These are phyloP conservation scores for Neolamprologus devosi DNA, from an alignment of 2,113 vertebrate genomes.

Conservation along the genomic window DNA sequence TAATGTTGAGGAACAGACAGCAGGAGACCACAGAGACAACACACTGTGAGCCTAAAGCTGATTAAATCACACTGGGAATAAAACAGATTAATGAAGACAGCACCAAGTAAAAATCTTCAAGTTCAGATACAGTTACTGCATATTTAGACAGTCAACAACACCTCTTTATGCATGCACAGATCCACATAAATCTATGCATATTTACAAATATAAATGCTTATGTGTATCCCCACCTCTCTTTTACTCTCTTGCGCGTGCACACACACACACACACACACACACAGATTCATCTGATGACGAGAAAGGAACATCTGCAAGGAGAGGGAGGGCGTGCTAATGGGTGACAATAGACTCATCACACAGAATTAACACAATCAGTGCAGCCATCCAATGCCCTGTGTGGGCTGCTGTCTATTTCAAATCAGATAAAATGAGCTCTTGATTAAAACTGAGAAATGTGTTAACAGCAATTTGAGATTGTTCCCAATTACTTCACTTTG, in stretches of 20 bases:
- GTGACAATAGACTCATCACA: conserved; percentile 25
- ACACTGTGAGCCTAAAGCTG: background rate
- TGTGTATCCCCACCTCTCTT: background rate
- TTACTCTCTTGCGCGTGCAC: background rate
- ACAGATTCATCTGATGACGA: background rate
- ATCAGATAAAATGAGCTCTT: background rate
- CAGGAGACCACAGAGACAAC: conserved; percentile 1
- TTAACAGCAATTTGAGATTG: background rate
- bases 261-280: background rate
- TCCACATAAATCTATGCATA: background rate
- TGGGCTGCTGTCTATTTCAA: conserved; percentile 2
- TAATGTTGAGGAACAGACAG: conserved; percentile 6
- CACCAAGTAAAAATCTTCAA: background rate
- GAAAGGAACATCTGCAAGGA: background rate
- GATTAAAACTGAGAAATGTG: conserved; percentile 17
- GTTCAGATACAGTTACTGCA: background rate
- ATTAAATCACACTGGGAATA: background rate
- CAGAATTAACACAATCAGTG: conserved; percentile 27
- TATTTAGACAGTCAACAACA: background rate
- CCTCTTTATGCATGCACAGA: background rate
- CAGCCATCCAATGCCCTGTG: background rate
- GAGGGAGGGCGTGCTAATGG: background rate
- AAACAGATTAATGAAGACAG: background rate
- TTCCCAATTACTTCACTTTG: background rate
- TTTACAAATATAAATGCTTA: background rate